Base-by-base conservation (phyloP, 2,113 vertebrate genomes). In the Laticauda laticaudata region DNA sequence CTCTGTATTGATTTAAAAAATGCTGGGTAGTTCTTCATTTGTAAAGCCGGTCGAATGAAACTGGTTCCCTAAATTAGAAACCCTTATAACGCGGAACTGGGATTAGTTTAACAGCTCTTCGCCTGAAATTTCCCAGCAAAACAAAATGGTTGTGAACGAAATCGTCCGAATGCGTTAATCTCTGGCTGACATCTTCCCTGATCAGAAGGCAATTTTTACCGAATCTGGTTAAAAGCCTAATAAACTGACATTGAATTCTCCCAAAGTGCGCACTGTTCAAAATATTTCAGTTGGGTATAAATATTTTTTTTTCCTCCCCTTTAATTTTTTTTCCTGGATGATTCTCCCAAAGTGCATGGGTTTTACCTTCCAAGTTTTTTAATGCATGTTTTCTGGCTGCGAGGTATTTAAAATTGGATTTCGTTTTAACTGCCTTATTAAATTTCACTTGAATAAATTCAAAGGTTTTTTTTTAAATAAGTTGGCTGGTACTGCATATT, bases 1-100 rank as follows among this genome's bases (percentile, higher is more conserved):
- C n/a, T 96, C 3, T 45, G 5, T 0, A 0, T 91, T 91, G 87
- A 55, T 93, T 95, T 95, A 86, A 95, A 94, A 55, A 56, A 56
- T 21, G 0, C 26, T 94, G 34, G 85, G 75, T 91, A 92, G 23
- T 56, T 92, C 45, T 90, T 95, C 94, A 95, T 95, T 89, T 94
- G 90, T 94, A 89, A 96, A 96, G 93, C 59, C 94, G 48, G 29
- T 91, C 93, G 93, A 93, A 55, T 94, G 93, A 93, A 96, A 55
- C 94, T 24, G 39, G 88, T 55, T 0, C 0, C 14, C n/a, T 87
- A 87, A 95, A 94, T 94, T 93, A 96, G 12, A 93, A 95, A 7
- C 43, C 90, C 86, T 94, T 95, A 95, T 96, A 94, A 75, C 81
- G 0, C 48, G 51, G 34, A 0, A 0, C 59, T 90, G 69, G 86